phyloP scores from a whole-genome alignment of 2,888 invertebrate genomes.

The Rhamphomyia laevipes region DNA sequence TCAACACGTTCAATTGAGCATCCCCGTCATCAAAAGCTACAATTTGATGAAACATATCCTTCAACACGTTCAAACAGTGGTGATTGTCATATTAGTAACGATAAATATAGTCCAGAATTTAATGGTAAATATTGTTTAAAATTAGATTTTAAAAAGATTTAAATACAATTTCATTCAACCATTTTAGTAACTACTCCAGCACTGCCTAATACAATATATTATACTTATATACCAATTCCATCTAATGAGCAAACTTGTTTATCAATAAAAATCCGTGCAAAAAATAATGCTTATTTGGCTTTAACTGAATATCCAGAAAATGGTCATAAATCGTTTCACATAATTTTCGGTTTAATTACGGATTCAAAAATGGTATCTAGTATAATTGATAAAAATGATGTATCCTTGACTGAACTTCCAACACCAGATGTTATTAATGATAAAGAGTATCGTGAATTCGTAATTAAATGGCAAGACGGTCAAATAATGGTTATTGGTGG shows the following conservation, averaged over 20 bases:
- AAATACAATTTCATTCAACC: not conserved
- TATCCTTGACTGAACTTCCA: not conserved
- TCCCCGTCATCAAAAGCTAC: too few relatives aligned
- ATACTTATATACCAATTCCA: not conserved
- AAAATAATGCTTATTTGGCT: not conserved
- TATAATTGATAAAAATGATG: not conserved
- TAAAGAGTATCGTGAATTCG: not conserved
- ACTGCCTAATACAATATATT: not conserved
- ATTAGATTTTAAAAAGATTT: too few relatives aligned
- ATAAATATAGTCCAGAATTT: not conserved
- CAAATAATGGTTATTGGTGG: not conserved
- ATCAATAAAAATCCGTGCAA: not conserved
- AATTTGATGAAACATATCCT: too few relatives aligned
- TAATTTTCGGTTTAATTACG: not conserved
- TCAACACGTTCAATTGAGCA: too few relatives aligned
- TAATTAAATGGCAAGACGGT: not conserved
- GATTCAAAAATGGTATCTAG: not conserved
- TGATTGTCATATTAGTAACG: too few relatives aligned
- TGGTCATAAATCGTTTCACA: not conserved
- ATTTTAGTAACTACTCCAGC: not conserved
- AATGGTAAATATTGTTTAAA: not conserved
- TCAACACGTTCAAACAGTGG: too few relatives aligned
- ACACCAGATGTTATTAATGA: not conserved
- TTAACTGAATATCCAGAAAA: not conserved
- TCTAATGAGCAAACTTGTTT: not conserved